Percentiles rank a stretch among this genome's conserved stretches.
These are phyloP conservation scores for Orthonychiurus folsomi DNA, from an alignment of 2,888 invertebrate genomes.

Conservation along the genomic window DNA sequence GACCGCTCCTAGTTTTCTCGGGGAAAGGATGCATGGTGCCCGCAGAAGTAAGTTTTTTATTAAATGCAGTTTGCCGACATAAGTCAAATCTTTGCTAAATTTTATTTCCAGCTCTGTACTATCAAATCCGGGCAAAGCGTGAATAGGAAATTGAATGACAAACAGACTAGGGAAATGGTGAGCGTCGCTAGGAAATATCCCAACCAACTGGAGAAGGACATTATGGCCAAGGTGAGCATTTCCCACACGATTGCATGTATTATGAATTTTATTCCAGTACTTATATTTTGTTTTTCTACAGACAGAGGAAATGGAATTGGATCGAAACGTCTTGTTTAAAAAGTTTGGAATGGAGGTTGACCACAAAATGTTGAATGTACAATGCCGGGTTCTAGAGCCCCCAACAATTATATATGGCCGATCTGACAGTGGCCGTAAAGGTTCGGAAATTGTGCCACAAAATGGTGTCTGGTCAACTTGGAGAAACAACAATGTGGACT, in stretches of 20 bases:
- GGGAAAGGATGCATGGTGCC: not conserved
- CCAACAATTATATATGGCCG: not conserved
- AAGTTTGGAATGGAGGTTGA: constrained; percentile 6
- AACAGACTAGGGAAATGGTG: constrained; percentile 29
- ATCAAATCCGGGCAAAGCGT: constrained; percentile 31
- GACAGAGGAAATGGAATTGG: not conserved
- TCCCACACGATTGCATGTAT: too few species aligned
- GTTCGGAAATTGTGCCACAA: not conserved
- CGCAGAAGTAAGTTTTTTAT: constrained; percentile 1
- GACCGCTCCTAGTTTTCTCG: not conserved
- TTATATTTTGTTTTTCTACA: too few species aligned
- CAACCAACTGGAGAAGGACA: constrained; percentile 12
- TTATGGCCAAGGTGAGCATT: too few species aligned
- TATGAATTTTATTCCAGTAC: too few species aligned
- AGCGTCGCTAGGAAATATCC: constrained; percentile 26
- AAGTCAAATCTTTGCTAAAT: too few species aligned
- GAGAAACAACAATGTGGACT: not conserved
- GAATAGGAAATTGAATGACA: constrained; percentile 24
- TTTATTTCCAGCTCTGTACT: constrained; percentile 22
- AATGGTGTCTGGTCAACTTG: not conserved
- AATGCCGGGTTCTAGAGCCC: not conserved
- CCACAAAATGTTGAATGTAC: not conserved
- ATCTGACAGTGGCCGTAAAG: not conserved
- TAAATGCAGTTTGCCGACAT: not conserved
- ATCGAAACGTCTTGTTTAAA: not conserved